Conservation (phyloP, 1,140 invertebrate genomes). For the Drosophila sucinea region DNA sequence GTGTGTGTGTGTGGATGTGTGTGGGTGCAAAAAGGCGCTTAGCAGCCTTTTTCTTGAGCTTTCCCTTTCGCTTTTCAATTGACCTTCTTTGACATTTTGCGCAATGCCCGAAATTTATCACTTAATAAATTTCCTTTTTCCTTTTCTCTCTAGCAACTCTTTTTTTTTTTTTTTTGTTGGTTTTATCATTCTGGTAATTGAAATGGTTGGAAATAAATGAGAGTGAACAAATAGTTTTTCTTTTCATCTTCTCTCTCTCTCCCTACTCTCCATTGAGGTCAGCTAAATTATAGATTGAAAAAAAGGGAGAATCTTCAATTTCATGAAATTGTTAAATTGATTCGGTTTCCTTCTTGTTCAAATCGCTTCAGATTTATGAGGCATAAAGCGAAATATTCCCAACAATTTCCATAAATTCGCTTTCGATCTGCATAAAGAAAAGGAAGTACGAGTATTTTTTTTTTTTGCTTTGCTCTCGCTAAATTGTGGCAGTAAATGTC, state of each 20-base stretch:
- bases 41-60: slow-evolving; percentile 66
- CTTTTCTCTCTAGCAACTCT: slow-evolving; percentile 4
- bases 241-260: not conserved
- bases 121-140: slow-evolving; percentile 69
- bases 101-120: slow-evolving; percentile 74
- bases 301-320: slow-evolving; percentile 7
- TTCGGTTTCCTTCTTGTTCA: slow-evolving; percentile 23
- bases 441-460: slow-evolving; percentile 17
- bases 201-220: slow-evolving; percentile 9
- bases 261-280: slow-evolving; percentile 24
- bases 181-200: slow-evolving; percentile 17
- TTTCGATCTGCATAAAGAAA: slow-evolving; percentile 62
- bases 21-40: slow-evolving; percentile 61
- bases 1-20: slow-evolving; percentile 26
- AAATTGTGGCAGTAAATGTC: slow-evolving; percentile 75
- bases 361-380: slow-evolving; percentile 59
- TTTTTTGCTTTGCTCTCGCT: slow-evolving; percentile 36
- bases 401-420: slow-evolving; percentile 66
- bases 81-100: slow-evolving; percentile 76
- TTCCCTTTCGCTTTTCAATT: slow-evolving; percentile 80
- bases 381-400: slow-evolving; percentile 49
- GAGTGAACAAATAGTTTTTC: slow-evolving; percentile 16
- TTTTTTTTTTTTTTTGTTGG: not conserved
- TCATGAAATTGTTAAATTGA: not conserved
- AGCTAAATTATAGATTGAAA: slow-evolving; percentile 51